Percentiles rank a stretch among this genome's conserved stretches.
Conservation (phyloP, 1,140 invertebrate genomes). For the Rhizoglyphus robini region DNA sequence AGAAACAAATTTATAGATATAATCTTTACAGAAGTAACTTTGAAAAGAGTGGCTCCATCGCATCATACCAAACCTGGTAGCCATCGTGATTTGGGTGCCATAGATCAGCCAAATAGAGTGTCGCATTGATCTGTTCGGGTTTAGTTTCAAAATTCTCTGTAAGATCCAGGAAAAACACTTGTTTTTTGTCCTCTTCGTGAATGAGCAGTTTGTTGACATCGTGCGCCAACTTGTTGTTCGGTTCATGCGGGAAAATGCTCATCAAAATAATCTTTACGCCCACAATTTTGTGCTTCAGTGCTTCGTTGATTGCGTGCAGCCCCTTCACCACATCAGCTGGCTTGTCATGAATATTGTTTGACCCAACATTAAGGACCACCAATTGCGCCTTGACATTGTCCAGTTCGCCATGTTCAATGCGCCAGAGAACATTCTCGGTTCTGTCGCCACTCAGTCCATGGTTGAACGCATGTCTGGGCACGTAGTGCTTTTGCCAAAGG, state of each 20-base stretch:
- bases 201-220: background rate
- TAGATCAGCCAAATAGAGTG: background rate
- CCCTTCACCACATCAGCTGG: slow-evolving; percentile 9
- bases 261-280: slow-evolving; percentile 3
- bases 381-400: background rate
- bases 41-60: slow-evolving; percentile 17
- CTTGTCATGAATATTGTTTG: background rate
- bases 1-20: too few species aligned
- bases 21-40: too few species aligned
- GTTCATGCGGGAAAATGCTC: background rate
- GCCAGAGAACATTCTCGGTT: slow-evolving; percentile 4
- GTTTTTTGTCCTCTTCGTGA: background rate
- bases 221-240: background rate
- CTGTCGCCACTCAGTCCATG: background rate
- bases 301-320: background rate
- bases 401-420: background rate
- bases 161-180: background rate
- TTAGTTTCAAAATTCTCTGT: background rate
- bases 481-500: slow-evolving; percentile 7
- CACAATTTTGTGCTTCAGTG: background rate
- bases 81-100: background rate
- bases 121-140: background rate
- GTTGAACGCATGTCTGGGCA: slow-evolving; percentile 1
- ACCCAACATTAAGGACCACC: slow-evolving; percentile 1
- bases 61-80: slow-evolving; percentile 9